Conservation (phyloP, 2,113 vertebrate genomes). For the Bombycilla garrulus region DNA sequence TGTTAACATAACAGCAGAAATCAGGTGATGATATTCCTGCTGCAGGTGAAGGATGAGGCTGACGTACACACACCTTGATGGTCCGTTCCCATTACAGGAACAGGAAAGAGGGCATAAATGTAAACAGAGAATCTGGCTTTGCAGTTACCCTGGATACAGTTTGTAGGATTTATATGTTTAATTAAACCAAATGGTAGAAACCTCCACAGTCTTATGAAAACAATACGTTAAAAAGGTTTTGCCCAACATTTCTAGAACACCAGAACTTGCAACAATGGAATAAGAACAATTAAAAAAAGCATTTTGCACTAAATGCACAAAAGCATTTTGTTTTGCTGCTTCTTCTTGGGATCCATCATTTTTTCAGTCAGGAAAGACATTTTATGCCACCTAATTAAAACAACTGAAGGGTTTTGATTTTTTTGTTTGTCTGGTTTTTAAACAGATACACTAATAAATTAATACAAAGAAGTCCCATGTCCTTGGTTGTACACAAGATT, state of each 20-base stretch:
- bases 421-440: background rate
- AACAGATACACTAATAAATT: background rate
- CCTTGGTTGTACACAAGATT: background rate
- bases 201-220: background rate
- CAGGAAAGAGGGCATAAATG: background rate
- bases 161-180: slow-evolving; percentile 26
- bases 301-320: too few species aligned
- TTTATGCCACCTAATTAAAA: background rate
- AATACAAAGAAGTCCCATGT: background rate
- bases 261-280: background rate
- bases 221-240: background rate
- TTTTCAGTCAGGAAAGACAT: background rate
- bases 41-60: background rate
- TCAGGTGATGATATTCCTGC: background rate
- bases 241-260: background rate
- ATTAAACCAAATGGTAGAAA: background rate
- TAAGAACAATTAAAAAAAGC: background rate
- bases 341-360: background rate
- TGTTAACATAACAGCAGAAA: background rate
- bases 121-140: background rate
- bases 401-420: background rate
- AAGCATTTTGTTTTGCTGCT: background rate
- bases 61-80: background rate
- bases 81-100: background rate
- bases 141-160: background rate